Conservation (phyloP, 2,797 vertebrate genomes). For the Pseudomugil gertrudae region DNA sequence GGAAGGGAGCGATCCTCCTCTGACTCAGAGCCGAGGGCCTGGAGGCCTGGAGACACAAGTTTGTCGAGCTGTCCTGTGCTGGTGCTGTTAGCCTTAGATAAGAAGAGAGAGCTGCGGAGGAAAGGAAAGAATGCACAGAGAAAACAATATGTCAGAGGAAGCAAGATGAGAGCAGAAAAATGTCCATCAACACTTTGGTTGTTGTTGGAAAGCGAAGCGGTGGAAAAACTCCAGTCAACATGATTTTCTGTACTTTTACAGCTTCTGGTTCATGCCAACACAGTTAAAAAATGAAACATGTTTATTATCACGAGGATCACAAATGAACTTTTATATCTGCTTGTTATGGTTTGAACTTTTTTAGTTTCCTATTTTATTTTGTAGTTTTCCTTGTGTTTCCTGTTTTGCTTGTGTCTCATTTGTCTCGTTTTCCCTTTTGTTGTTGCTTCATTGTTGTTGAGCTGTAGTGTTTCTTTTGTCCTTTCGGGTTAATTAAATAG, state of each 20-base stretch:
- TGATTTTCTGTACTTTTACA: slow-evolving; percentile 1
- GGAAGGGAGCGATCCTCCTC: slow-evolving; percentile 75
- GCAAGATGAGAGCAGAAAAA: too few relatives aligned
- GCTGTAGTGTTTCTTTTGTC: too few relatives aligned
- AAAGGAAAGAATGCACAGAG: slow-evolving; percentile 26
- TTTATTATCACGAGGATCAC: slow-evolving; percentile 15
- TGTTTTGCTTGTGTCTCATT: too few relatives aligned
- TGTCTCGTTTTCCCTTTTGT: too few relatives aligned
- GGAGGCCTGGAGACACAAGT: slow-evolving; percentile 69
- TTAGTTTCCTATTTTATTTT: too few relatives aligned
- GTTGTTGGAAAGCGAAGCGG: slow-evolving; percentile 21
- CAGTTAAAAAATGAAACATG: slow-evolving; percentile 12
- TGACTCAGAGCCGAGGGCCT: slow-evolving; percentile 71
- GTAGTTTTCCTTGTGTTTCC: too few relatives aligned
- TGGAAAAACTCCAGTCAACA: slow-evolving; percentile 23
- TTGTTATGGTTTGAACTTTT: too few relatives aligned
- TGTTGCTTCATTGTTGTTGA: too few relatives aligned
- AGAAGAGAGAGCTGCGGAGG: slow-evolving; percentile 72
- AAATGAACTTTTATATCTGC: slow-evolving; percentile 2
- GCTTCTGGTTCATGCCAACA: slow-evolving; percentile 17
- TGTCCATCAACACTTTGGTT: slow-evolving; percentile 45
- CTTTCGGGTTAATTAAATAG: too few relatives aligned
- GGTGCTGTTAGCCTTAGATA: slow-evolving; percentile 87
- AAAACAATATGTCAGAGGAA: neutral
- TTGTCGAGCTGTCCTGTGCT: slow-evolving; percentile 87